Percentiles rank a stretch among this genome's conserved stretches.
These are phyloP conservation scores for Drosophila phalerata DNA, from an alignment of 2,888 invertebrate genomes.

Conservation along the genomic window DNA sequence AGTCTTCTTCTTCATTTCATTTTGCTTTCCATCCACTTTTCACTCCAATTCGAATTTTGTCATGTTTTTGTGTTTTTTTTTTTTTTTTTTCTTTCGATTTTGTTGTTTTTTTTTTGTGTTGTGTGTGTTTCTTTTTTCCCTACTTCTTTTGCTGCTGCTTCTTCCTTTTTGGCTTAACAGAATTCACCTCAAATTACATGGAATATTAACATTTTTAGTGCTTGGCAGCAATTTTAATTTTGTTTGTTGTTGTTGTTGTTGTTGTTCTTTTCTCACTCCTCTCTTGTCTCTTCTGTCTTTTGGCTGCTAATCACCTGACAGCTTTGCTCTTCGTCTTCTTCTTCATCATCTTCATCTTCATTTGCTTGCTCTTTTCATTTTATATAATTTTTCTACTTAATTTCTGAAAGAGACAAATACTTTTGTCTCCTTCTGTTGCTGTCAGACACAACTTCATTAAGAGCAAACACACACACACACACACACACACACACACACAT, in stretches of 20 bases:
- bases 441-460: constrained; percentile 53
- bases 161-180: constrained; percentile 8
- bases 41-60: constrained; percentile 5
- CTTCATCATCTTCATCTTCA: constrained; percentile 6
- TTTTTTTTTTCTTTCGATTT: neutral
- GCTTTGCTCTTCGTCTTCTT: constrained; percentile 8
- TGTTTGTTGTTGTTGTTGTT: constrained; percentile 16
- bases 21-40: neutral
- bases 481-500: constrained; percentile 12
- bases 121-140: neutral
- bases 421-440: constrained; percentile 27
- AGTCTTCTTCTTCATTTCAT: neutral
- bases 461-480: constrained; percentile 27
- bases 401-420: neutral
- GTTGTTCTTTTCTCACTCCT: neutral
- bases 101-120: neutral
- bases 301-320: constrained; percentile 50
- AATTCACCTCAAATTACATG: constrained; percentile 44
- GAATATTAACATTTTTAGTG: constrained; percentile 41
- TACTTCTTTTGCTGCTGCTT: neutral
- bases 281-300: constrained; percentile 3
- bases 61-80: constrained; percentile 3
- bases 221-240: constrained; percentile 40
- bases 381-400: constrained; percentile 4
- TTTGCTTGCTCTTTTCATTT: constrained; percentile 1